These are phyloP conservation scores for Pseudococcus viburni DNA, from an alignment of 2,888 invertebrate species.

Conservation along the genomic window DNA sequence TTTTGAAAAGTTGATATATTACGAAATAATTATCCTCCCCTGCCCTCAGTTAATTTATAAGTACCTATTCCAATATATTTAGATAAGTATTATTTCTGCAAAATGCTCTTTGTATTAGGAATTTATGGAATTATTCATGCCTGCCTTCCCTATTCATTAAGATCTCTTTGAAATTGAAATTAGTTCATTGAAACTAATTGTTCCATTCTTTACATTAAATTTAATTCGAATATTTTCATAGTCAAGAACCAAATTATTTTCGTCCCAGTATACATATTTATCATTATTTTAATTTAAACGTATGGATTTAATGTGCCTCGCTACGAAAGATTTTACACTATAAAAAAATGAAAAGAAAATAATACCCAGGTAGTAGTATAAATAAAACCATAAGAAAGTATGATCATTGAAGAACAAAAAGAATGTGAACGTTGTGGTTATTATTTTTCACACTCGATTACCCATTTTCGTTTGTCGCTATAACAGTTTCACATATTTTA, in stretches of 20 bases:
- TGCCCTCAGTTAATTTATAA: background rate
- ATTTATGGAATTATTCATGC: background rate
- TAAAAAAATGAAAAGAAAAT: background rate
- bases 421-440: slow-evolving; percentile 37
- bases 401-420: slow-evolving; percentile 27
- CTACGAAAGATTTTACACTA: background rate
- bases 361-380: background rate
- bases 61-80: too few species aligned
- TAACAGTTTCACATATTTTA: slow-evolving; percentile 40
- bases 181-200: slow-evolving; percentile 6
- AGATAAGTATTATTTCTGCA: too few species aligned
- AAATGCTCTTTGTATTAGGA: background rate
- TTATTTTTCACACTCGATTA: slow-evolving; percentile 50
- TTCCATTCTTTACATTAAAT: background rate
- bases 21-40: background rate
- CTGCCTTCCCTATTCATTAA: background rate
- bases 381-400: slow-evolving; percentile 48
- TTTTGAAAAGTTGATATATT: background rate
- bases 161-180: background rate
- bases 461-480: slow-evolving; percentile 40
- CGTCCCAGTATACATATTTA: background rate
- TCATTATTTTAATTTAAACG: background rate
- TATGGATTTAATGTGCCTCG: background rate
- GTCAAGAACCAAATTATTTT: background rate
- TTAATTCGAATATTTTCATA: background rate